Evolutionary conservation across 2,888 invertebrate species (phyloP).

Genomic region (Electrophaes corylata): DNA sequence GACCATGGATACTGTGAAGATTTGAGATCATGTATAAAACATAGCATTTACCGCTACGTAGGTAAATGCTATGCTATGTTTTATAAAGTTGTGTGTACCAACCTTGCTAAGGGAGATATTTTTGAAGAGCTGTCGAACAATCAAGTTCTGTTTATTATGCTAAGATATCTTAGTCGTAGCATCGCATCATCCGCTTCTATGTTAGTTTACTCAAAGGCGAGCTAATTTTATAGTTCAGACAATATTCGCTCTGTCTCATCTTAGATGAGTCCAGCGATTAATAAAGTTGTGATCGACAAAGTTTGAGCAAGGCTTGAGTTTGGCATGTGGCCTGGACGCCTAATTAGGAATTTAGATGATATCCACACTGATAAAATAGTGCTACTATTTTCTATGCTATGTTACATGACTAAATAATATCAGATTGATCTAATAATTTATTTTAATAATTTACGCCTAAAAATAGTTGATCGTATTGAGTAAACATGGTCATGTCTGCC

Average conservation of each 20-base stretch:
- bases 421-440: too few relatives aligned
- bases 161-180: neutral
- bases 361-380: neutral
- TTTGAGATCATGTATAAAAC: neutral
- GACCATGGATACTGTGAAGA: slow-evolving; percentile 9
- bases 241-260: slow-evolving; percentile 41
- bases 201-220: slow-evolving; percentile 1
- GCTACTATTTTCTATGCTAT: neutral
- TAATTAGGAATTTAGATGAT: neutral
- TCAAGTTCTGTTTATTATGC: too few relatives aligned
- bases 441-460: too few relatives aligned
- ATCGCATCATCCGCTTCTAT: neutral
- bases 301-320: slow-evolving; percentile 59
- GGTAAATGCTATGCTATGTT: too few relatives aligned
- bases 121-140: too few relatives aligned
- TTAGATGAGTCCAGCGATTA: slow-evolving; percentile 58
- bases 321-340: slow-evolving; percentile 43
- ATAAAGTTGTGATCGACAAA: slow-evolving; percentile 78
- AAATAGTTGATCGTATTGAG: too few relatives aligned
- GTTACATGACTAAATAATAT: neutral
- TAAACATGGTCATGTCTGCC: too few relatives aligned
- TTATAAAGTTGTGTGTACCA: too few relatives aligned
- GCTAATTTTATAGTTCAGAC: slow-evolving; percentile 28
- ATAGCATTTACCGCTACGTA: too few relatives aligned
- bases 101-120: too few relatives aligned